Conservation (phyloP, 2,797 vertebrate species). For the Taenioides sp. region DNA sequence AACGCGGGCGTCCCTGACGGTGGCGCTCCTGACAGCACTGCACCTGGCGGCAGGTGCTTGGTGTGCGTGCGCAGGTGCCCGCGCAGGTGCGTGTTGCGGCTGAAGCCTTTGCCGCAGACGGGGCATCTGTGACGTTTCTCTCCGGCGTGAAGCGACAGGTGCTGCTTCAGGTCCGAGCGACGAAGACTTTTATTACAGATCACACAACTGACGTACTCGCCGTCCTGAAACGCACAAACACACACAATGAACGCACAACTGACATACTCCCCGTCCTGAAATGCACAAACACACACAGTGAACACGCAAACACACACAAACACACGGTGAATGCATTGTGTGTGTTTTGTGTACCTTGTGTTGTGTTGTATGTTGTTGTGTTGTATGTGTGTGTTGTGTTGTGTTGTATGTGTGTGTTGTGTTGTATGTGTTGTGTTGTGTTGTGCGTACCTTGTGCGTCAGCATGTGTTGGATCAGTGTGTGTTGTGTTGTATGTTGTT, state of each 20-base stretch:
- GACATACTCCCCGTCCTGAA: background rate
- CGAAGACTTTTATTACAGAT: conserved; percentile 7
- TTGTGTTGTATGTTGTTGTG: background rate
- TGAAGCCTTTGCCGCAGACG: background rate
- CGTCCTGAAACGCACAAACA: background rate
- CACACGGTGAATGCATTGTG: no score
- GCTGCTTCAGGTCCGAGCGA: background rate
- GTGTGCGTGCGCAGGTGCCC: conserved; percentile 3
- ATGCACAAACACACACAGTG: no score
- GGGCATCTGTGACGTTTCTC: background rate
- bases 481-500: no score
- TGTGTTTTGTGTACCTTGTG: background rate
- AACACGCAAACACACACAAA: background rate
- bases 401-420: no score
- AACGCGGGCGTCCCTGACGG: no score
- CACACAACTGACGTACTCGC: background rate
- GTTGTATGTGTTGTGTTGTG: no score
- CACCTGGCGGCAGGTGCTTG: background rate
- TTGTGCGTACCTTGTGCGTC: no score
- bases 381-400: background rate
- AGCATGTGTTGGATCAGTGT: no score
- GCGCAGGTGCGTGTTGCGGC: conserved; percentile 2
- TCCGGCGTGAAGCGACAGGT: background rate
- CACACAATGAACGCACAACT: background rate
- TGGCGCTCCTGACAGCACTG: no score